Base-by-base conservation (phyloP, 2,888 invertebrate genomes). In the Autographa pulchrina region DNA sequence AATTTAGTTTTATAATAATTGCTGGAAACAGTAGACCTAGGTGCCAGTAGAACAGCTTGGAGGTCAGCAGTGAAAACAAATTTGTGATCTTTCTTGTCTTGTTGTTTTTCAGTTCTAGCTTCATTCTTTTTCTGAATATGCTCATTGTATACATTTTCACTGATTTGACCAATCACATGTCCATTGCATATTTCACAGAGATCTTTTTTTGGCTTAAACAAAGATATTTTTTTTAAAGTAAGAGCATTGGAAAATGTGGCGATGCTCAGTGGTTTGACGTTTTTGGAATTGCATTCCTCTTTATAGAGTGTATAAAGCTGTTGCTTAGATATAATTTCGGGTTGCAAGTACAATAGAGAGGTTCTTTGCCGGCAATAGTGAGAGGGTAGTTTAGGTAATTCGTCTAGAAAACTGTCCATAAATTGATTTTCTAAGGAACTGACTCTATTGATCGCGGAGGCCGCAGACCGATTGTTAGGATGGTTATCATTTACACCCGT, bases 21-120 rank as follows among this genome's bases (percentile, higher is more conserved):
- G 2, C 56, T 32, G 3, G 61, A 65, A n/a, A 71, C 71, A 71
- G 52, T 75, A 35, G 71, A 68, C 13, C 66, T 52, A 43, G 74
- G 74, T 61, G 71, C 65, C 66, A 70, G 31, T 35, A 74, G 41
- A 16, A 74, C 74, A 16, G 74, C 74, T 62, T 74, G 70, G 25
- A 66, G 66, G 31, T 74, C 70, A 35, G 58, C 74, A 65, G 70
- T 74, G 48, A 70, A 70, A 11, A 67, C 74, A 52, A 52, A 52
- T 7, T 52, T n/a, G 1, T 52, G 0, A 18, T 52, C 1, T n/a
- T 52, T 13, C 7, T 52, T 52, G n/a, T 52, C 48, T 0, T 8
- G 0, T 2, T 43, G 2, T 18, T 52, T 52, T 52, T 52, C n/a
- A 11, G 16, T 6, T 18, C 48, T 52, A 52, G 48, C 48, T 52